Conservation (phyloP, 2,888 invertebrate genomes). For the Drosophila rellima region DNA sequence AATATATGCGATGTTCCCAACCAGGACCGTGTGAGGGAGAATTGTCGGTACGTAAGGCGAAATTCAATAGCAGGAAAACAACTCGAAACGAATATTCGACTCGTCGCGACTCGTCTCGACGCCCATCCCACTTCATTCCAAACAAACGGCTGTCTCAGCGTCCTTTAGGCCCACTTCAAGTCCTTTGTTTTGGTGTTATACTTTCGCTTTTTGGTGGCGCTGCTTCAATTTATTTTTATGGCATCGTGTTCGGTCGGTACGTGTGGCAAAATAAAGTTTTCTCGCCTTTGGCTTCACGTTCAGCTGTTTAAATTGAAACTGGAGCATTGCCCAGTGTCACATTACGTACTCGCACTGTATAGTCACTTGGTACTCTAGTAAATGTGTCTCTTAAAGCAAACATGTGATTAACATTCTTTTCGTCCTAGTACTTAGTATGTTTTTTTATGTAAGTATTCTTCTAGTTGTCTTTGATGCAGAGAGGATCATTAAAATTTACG, state of each 20-base stretch:
- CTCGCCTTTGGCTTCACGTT: constrained; percentile 55
- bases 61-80: constrained; percentile 52
- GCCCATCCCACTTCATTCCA: constrained; percentile 1
- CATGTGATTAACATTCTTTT: constrained; percentile 6
- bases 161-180: constrained; percentile 26
- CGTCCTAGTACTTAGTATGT: not conserved
- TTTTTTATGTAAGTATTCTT: constrained; percentile 6
- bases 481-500: not conserved
- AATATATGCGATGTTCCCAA: constrained; percentile 50
- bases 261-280: constrained; percentile 49
- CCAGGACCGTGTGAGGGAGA: constrained; percentile 8
- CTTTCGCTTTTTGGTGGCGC: constrained; percentile 47
- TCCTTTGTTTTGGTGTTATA: constrained; percentile 23
- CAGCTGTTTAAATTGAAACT: constrained; percentile 69
- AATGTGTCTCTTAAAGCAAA: constrained; percentile 18
- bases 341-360: constrained; percentile 66
- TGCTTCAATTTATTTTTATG: constrained; percentile 77
- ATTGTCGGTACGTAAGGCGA: constrained; percentile 5
- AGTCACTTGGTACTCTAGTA: constrained; percentile 17
- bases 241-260: constrained; percentile 67
- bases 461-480: constrained; percentile 3
- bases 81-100: constrained; percentile 47
- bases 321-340: constrained; percentile 56
- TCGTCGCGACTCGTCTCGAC: constrained; percentile 15
- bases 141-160: constrained; percentile 1